Conservation (phyloP, 2,797 vertebrate genomes). For the Naso thynnoides region DNA sequence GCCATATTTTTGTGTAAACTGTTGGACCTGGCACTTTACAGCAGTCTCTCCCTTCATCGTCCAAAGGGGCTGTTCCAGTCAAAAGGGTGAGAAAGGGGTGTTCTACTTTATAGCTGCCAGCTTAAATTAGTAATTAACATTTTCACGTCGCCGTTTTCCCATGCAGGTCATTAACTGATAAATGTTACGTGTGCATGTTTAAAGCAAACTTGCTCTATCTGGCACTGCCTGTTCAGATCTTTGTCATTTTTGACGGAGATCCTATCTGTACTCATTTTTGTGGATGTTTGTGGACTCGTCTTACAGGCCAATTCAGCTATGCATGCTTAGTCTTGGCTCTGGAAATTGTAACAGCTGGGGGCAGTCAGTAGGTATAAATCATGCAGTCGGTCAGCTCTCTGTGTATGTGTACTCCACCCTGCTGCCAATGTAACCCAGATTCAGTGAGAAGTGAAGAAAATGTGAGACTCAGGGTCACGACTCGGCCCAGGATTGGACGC, state of each 20-base stretch:
- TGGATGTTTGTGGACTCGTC: slow-evolving; percentile 71
- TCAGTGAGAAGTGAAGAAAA: slow-evolving; percentile 58
- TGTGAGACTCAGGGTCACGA: slow-evolving; percentile 54
- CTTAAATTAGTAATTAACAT: slow-evolving; percentile 51
- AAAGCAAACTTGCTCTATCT: neutral
- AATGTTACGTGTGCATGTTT: neutral
- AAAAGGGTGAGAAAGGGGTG: slow-evolving; percentile 40
- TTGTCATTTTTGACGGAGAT: slow-evolving; percentile 43
- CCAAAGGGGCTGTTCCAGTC: slow-evolving; percentile 46
- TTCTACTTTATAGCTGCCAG: slow-evolving; percentile 49
- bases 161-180: slow-evolving; percentile 18
- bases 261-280: slow-evolving; percentile 56
- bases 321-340: slow-evolving; percentile 83
- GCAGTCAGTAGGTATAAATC: slow-evolving; percentile 87
- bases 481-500: slow-evolving; percentile 35
- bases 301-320: slow-evolving; percentile 72
- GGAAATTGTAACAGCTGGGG: slow-evolving; percentile 83
- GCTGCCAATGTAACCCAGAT: slow-evolving; percentile 58
- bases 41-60: slow-evolving; percentile 52
- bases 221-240: slow-evolving; percentile 14
- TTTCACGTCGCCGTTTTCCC: slow-evolving; percentile 37
- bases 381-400: slow-evolving; percentile 74
- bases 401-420: slow-evolving; percentile 70
- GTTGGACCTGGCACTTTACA: slow-evolving; percentile 72
- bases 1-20: slow-evolving; percentile 75